Percentiles rank a stretch among this genome's conserved stretches.
These are phyloP conservation scores for Spheniscus humboldti DNA, from an alignment of 2,797 vertebrate species.

Conservation along the genomic window DNA sequence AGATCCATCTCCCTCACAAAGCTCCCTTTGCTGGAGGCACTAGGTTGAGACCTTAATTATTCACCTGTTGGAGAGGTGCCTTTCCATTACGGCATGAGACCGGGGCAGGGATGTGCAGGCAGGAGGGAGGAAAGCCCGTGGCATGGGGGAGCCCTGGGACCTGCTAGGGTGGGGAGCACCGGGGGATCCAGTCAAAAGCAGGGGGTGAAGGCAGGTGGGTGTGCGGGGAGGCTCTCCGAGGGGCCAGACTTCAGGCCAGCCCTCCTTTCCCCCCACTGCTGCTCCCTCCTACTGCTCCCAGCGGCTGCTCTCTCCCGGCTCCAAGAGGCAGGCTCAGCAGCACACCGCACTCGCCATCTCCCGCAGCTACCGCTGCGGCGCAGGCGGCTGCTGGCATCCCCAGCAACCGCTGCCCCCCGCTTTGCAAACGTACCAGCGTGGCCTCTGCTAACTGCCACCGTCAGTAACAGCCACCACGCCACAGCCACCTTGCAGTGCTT, in stretches of 20 bases:
- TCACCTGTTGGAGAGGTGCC: constrained; percentile 60
- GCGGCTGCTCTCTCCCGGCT: background rate
- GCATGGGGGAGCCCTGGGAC: background rate
- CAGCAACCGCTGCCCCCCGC: accelerated
- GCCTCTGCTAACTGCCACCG: background rate
- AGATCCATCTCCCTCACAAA: constrained; percentile 43
- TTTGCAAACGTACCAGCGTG: accelerated
- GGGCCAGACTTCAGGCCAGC: background rate
- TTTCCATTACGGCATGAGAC: background rate
- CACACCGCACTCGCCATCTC: background rate
- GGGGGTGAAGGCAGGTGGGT: background rate
- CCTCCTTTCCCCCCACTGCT: background rate
- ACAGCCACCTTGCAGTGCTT: background rate
- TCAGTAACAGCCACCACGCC: accelerated
- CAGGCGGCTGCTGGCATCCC: background rate
- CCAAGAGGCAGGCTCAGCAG: background rate
- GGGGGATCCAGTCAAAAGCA: background rate
- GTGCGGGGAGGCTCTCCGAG: background rate
- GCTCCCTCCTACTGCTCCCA: background rate
- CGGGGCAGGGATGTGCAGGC: background rate
- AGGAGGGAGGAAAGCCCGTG: background rate
- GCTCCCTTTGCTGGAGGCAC: constrained; percentile 38
- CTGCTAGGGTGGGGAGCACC: background rate
- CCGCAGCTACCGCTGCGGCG: background rate
- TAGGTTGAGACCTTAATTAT: constrained; percentile 49